Conservation (phyloP, 1,140 invertebrate species). For the Drosophila albomicans region DNA sequence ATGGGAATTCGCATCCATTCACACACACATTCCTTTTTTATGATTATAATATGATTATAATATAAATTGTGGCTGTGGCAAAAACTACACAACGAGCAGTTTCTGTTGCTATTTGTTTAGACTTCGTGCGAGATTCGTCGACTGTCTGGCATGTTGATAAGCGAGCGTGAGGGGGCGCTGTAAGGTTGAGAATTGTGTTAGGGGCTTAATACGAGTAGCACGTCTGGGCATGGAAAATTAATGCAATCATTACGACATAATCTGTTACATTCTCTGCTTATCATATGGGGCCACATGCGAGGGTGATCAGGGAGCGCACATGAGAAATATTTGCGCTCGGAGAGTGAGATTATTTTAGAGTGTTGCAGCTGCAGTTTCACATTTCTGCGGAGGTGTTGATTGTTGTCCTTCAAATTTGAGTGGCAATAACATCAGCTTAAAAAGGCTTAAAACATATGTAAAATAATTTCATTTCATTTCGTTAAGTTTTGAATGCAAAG, state of each 20-base stretch:
- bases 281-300: slow-evolving; percentile 30
- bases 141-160: slow-evolving; percentile 47
- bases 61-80: slow-evolving; percentile 22
- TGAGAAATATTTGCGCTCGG: neutral
- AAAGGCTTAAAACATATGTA: too few relatives aligned
- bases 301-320: neutral
- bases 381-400: neutral
- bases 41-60: slow-evolving; percentile 21
- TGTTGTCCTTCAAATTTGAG: neutral
- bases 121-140: slow-evolving; percentile 44
- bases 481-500: too few relatives aligned
- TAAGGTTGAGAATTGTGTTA: neutral
- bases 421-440: neutral
- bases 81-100: slow-evolving; percentile 21
- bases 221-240: slow-evolving; percentile 38
- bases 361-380: slow-evolving; percentile 7
- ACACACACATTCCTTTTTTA: neutral
- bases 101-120: slow-evolving; percentile 35
- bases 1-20: slow-evolving; percentile 26
- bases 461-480: too few relatives aligned
- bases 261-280: slow-evolving; percentile 48
- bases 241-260: slow-evolving; percentile 66
- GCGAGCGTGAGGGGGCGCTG: neutral
- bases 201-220: neutral
- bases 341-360: neutral